Evolutionary conservation across 2,888 invertebrate genomes (phyloP), one percentile per base, ranked within the genome.

Genomic region (Tenthredo notha): DNA sequence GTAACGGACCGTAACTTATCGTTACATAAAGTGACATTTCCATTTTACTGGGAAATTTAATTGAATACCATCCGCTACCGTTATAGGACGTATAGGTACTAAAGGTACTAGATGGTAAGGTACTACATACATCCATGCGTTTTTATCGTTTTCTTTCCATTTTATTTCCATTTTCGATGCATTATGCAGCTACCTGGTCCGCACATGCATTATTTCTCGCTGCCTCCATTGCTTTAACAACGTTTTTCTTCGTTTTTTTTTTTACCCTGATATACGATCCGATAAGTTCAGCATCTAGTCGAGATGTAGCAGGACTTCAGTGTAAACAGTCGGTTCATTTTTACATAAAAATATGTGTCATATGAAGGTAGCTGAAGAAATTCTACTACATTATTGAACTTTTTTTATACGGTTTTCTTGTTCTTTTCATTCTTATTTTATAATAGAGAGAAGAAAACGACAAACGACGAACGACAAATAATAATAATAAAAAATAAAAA

Each of bases 191-290:
- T 61, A 61, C 80, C 61, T 40, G 37, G 58, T n/a, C 61, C 61
- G 40, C 40, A 40, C 77, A 61, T 65, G 29, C 61, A 47, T 85
- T 83, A 12, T 78, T 61, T 65, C 70, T 12, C 40, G 70, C 75
- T 77, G 67, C 75, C 80, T 72, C 70, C 75, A 61, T 54, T 74
- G 75, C 77, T 61, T 84, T 84, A 54, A 85, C 72, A 65, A 67
- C 15, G 47, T 75, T 70, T n/a, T 67, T 58, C 18, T 75, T 40
- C 6, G 37, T 75, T 70, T 37, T 37, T 37, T 40, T 85, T 61
- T 78, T 86, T 58, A 37, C 10, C 29, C 70, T 80, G 37, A 25
- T 54, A 54, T 54, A 77, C 54, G 50, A 50, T 33, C 29, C 77
- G 25, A 77, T 77, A 25, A 77, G 77, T 77, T 54, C 29, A 29